phyloP scores from a whole-genome alignment of 1,140 invertebrate species.

The Trichonephila inaurata region DNA sequence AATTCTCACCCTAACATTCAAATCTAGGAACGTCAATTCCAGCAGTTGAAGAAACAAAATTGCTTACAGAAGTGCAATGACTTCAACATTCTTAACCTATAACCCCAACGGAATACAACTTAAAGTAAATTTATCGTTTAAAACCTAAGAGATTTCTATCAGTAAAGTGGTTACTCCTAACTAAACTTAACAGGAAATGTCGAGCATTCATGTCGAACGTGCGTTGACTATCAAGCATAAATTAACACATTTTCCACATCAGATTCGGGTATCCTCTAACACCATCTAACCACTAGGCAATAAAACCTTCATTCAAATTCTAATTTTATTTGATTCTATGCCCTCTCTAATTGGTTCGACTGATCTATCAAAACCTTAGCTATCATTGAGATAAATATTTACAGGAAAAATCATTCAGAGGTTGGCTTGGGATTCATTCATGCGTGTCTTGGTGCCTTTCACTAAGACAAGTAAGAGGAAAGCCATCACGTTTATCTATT shows the following conservation, averaged over 20 bases:
- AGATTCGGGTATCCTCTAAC: background rate
- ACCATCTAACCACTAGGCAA: background rate
- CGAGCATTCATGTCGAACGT: background rate
- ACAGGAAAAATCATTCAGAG: background rate
- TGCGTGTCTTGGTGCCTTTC: background rate
- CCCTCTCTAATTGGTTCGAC: background rate
- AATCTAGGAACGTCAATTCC: background rate
- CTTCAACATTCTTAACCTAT: background rate
- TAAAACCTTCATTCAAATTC: background rate
- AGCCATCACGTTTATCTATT: background rate
- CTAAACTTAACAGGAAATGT: background rate
- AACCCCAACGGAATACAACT: background rate
- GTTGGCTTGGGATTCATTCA: background rate
- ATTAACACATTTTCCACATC: background rate
- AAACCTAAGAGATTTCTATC: background rate
- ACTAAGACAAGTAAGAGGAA: background rate
- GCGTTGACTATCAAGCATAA: background rate
- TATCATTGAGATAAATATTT: background rate
- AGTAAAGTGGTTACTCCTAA: background rate
- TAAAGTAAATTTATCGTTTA: constrained; percentile 19
- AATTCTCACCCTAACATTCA: background rate
- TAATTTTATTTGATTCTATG: background rate
- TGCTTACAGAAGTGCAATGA: background rate
- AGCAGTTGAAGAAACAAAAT: background rate
- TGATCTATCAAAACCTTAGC: background rate